Evolutionary conservation across 2,113 vertebrate species (phyloP).

Genomic region (Deroptyus accipitrinus): DNA sequence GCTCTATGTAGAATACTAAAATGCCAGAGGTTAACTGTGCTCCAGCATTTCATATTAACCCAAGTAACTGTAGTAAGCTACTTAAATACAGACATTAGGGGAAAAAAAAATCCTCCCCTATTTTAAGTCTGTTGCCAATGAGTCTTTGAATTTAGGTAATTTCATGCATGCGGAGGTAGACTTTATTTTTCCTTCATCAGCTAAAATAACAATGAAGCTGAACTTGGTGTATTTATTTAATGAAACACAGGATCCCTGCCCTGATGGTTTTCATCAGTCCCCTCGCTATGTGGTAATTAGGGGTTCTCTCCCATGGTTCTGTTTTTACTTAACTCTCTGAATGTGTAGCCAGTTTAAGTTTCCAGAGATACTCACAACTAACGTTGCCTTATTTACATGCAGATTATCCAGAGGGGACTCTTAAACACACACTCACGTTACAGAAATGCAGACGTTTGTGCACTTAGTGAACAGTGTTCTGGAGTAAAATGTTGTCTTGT

Average conservation of each 20-base stretch:
- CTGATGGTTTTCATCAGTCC: conserved; percentile 74
- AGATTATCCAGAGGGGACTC: conserved; percentile 36
- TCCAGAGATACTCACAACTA: conserved; percentile 50
- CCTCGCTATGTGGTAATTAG: conserved; percentile 64
- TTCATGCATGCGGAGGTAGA: conserved; percentile 39
- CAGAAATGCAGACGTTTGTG: neutral
- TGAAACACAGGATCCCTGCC: conserved; percentile 64
- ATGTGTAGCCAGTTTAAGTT: conserved; percentile 55
- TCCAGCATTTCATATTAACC: neutral
- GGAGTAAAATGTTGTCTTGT: neutral
- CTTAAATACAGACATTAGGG: conserved; percentile 8
- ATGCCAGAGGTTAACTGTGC: neutral
- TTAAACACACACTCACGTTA: neutral
- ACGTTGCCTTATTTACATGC: conserved; percentile 24
- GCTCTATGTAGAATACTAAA: neutral
- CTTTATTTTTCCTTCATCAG: conserved; percentile 48
- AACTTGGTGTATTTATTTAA: conserved; percentile 56
- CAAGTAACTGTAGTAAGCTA: neutral
- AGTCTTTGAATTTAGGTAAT: conserved; percentile 22
- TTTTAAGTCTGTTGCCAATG: neutral
- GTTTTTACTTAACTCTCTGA: conserved; percentile 71
- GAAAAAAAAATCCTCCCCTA: neutral
- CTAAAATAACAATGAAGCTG: conserved; percentile 63
- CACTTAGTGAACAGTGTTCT: neutral
- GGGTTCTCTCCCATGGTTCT: conserved; percentile 58